phyloP scores from a whole-genome alignment of 2,888 invertebrate species.

The Calephelis perditalis region DNA sequence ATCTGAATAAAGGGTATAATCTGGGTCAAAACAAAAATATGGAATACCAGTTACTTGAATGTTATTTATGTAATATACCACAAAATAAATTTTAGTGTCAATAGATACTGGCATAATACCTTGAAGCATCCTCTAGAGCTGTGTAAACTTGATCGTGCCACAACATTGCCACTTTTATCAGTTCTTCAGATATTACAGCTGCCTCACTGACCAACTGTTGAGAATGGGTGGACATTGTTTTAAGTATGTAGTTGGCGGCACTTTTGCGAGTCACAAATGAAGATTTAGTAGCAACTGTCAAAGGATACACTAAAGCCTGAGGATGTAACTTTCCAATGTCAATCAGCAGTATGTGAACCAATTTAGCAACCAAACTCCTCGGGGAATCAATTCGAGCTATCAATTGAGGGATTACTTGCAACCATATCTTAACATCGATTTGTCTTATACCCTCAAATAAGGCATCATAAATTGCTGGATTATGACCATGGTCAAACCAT shows the following conservation, averaged over 20 bases:
- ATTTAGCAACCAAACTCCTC: constrained; percentile 89
- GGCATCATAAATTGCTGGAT: constrained; percentile 94
- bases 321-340: constrained; percentile 99
- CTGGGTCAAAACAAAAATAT: too few relatives aligned
- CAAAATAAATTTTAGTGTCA: too few relatives aligned
- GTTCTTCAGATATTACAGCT: constrained; percentile 95
- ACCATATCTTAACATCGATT: constrained; percentile 98
- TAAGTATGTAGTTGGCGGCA: constrained; percentile 96
- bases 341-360: constrained; percentile 95
- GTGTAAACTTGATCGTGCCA: constrained; percentile 95
- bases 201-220: constrained; percentile 95
- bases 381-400: constrained; percentile 98
- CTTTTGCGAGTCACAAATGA: constrained; percentile 88
- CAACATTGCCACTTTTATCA: constrained; percentile 97
- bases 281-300: constrained; percentile 98
- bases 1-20: too few relatives aligned
- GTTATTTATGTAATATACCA: too few relatives aligned
- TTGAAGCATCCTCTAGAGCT: constrained; percentile 94
- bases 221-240: constrained; percentile 96
- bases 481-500: constrained; percentile 99
- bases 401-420: constrained; percentile 99
- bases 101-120: constrained; percentile 40
- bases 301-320: constrained; percentile 96
- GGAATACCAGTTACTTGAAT: too few relatives aligned
- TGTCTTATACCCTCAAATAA: constrained; percentile 93